Evolutionary conservation across 2,113 vertebrate species (phyloP).

Genomic region (Elgaria multicarinata): DNA sequence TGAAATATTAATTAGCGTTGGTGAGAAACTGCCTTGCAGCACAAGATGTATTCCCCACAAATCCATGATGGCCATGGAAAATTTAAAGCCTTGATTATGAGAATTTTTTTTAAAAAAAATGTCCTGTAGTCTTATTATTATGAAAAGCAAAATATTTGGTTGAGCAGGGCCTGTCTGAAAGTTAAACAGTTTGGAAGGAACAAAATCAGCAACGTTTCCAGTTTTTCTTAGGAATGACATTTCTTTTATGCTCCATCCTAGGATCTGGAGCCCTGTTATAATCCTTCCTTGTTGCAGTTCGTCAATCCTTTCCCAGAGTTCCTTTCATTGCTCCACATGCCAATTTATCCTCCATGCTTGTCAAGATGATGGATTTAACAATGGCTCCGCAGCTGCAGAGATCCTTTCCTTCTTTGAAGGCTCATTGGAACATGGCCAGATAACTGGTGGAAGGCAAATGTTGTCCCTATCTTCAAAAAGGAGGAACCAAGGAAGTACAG

Average conservation of each 20-base stretch:
- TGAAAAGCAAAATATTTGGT: not conserved
- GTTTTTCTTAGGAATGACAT: not conserved
- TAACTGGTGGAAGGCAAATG: too few relatives aligned
- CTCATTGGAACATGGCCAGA: not conserved
- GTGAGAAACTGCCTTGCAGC: not conserved
- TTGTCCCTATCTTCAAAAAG: too few relatives aligned
- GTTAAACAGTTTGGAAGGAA: not conserved
- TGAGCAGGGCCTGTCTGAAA: not conserved
- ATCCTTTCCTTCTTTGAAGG: not conserved
- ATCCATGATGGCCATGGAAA: not conserved
- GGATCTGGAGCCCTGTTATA: too few relatives aligned
- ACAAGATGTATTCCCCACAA: not conserved
- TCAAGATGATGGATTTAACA: not conserved
- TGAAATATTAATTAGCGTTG: conserved; percentile 6
- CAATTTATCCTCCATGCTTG: not conserved
- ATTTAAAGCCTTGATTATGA: not conserved
- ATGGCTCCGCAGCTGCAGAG: not conserved
- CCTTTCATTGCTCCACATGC: not conserved
- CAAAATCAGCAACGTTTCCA: not conserved
- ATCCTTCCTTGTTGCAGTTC: not conserved
- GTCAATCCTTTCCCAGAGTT: not conserved
- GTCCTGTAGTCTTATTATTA: not conserved
- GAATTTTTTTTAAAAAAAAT: too few relatives aligned
- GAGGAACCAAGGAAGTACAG: too few relatives aligned
- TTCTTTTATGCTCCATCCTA: not conserved